Evolutionary conservation across 2,888 invertebrate species (phyloP), one percentile per base, ranked within the genome.

Genomic region (Lasioglossum oenotherae): DNA sequence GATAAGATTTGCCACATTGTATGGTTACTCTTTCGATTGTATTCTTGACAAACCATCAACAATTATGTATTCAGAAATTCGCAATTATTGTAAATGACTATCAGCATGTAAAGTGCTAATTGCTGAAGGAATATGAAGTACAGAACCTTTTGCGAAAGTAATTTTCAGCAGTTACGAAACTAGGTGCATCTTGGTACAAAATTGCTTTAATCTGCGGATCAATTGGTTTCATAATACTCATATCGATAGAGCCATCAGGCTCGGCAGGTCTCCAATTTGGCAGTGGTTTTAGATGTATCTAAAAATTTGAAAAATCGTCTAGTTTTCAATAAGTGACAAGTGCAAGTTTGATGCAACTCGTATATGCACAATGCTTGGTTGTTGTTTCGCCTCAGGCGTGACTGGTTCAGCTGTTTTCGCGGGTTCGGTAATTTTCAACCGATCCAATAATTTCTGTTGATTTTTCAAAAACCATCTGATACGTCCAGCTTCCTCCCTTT

Each of bases 391-490:
- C 74, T 89, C 72, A 41, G 4, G 27, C 19, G 67, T 35, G 4
- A 69, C 35, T 46, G 74, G 57, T 82, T 89, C 81, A n/a, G 87
- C 85, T 80, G 80, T 86, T 46, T 80, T 69, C 14, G 79, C 60
- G 31, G 89, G 14, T 82, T 80, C 82, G 19, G 80, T 8, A 4
- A 86, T 83, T 60, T 82, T 82, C 49, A 94, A 88, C 89, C 92
- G 91, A 16, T 93, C 92, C 74, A 94, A 86, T 31, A 95, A 85
- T 60, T 90, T 91, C 41, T 94, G 87, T 77, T 92, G 89, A 85
- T 95, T 94, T 79, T 90, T 91, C 41, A 92, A 38, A 74, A 94
- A 95, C 95, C 95, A 95, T 72, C 83, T 91, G 6, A 90, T 93
- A 71, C 93, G 91, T 27, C 92, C 71, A 16, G 76, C 78, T 35